Percentiles rank a stretch among this genome's conserved stretches.
Evolutionary conservation across 2,797 vertebrate genomes (phyloP).

Genomic region (Knipowitschia caucasica): DNA sequence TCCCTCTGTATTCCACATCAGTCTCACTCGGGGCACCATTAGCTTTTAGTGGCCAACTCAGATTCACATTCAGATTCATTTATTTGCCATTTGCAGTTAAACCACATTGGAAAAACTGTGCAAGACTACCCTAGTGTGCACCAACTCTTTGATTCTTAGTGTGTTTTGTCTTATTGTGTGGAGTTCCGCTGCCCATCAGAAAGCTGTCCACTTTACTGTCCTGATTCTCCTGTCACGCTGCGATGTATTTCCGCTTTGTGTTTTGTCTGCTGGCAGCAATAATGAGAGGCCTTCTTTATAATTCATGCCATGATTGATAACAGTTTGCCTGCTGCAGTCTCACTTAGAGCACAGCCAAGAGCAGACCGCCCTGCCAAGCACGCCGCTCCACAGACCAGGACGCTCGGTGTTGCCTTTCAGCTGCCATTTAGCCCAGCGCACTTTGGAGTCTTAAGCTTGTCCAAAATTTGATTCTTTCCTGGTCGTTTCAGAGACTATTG

Average conservation of each 20-base stretch:
- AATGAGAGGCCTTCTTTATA: constrained; percentile 56
- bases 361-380: constrained; percentile 36
- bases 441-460: constrained; percentile 17
- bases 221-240: constrained; percentile 39
- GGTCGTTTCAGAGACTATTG: constrained; percentile 29
- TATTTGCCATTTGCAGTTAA: too few species aligned
- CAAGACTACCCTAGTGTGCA: too few species aligned
- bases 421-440: constrained; percentile 42
- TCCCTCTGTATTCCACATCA: neutral
- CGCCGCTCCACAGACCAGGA: constrained; percentile 46
- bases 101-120: too few species aligned
- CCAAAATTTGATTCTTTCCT: constrained; percentile 10
- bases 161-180: constrained; percentile 26
- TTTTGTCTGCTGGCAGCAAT: constrained; percentile 40
- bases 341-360: constrained; percentile 37
- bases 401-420: constrained; percentile 53
- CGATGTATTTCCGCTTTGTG: constrained; percentile 31
- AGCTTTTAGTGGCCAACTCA: constrained; percentile 4
- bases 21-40: constrained; percentile 2
- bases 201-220: constrained; percentile 29
- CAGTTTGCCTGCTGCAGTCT: constrained; percentile 50
- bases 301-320: constrained; percentile 62
- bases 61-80: too few species aligned
- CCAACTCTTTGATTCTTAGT: too few species aligned
- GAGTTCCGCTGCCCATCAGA: neutral